phyloP scores from a whole-genome alignment of 2,888 invertebrate genomes.

The Theristus sp. region DNA sequence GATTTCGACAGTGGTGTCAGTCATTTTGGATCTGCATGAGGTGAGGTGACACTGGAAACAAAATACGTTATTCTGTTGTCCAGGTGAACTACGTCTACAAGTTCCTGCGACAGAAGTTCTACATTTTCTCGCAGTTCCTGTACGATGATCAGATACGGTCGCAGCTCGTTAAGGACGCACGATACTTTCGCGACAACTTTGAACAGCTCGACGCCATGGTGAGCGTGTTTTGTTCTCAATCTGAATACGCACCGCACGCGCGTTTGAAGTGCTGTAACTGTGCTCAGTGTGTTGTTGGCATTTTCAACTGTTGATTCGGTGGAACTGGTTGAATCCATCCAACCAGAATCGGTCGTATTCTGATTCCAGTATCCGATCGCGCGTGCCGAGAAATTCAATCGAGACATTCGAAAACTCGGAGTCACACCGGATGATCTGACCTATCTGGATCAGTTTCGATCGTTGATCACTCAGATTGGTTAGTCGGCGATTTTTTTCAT shows the following conservation, averaged over 20 bases:
- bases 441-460: slow-evolving; percentile 77
- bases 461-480: slow-evolving; percentile 79
- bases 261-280: too few relatives aligned
- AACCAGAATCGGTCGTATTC: too few relatives aligned
- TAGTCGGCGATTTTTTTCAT: slow-evolving; percentile 14
- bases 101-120: slow-evolving; percentile 65
- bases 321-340: not conserved
- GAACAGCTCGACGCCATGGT: slow-evolving; percentile 43
- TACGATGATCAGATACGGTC: slow-evolving; percentile 96
- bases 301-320: too few relatives aligned
- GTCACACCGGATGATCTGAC: slow-evolving; percentile 59
- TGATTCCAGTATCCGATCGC: slow-evolving; percentile 50
- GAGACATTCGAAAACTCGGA: slow-evolving; percentile 68
- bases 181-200: slow-evolving; percentile 58
- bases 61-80: slow-evolving; percentile 3
- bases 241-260: too few relatives aligned
- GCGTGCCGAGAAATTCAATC: slow-evolving; percentile 77
- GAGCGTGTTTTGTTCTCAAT: too few relatives aligned
- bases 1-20: too few relatives aligned
- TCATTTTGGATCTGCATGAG: too few relatives aligned
- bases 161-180: slow-evolving; percentile 52
- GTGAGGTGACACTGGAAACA: not conserved
- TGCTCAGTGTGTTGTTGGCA: too few relatives aligned
- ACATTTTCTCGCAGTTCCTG: slow-evolving; percentile 83
- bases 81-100: slow-evolving; percentile 44